Percentiles rank a stretch among this genome's conserved stretches.
Conservation (phyloP, 2,113 vertebrate species). For the Calidris pygmaea region DNA sequence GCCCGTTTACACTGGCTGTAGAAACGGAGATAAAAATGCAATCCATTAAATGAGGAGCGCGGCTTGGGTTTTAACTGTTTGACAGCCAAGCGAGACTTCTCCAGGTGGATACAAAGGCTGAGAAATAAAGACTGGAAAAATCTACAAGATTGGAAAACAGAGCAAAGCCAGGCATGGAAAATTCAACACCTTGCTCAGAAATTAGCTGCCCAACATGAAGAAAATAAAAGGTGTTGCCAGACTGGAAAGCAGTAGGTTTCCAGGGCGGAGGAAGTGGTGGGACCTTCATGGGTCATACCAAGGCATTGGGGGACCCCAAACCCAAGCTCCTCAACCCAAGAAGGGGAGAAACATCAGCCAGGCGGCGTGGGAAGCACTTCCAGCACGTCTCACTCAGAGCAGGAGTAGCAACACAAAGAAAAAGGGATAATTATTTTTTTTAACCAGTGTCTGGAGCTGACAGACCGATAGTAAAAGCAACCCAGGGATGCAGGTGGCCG, state of each 20-base stretch:
- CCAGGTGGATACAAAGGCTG: neutral
- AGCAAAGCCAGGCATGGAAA: neutral
- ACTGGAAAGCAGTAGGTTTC: neutral
- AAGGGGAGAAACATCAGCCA: neutral
- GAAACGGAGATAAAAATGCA: constrained; percentile 48
- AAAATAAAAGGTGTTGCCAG: neutral
- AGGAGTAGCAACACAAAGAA: neutral
- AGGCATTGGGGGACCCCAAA: neutral
- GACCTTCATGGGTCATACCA: accelerated
- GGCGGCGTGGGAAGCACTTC: neutral
- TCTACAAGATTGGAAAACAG: neutral
- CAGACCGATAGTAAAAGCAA: neutral
- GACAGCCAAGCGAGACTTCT: neutral
- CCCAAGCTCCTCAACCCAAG: neutral
- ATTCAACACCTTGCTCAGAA: neutral
- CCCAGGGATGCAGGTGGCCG: neutral
- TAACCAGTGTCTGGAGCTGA: neutral
- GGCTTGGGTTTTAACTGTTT: neutral
- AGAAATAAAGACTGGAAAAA: constrained; percentile 17
- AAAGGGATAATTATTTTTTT: neutral
- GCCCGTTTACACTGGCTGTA: constrained; percentile 12
- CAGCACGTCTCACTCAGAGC: neutral
- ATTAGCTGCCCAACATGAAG: neutral
- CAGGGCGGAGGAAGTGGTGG: neutral
- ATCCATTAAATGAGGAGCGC: neutral